Conservation (phyloP, 1,140 invertebrate species). For the Eupristina koningsbergeri region DNA sequence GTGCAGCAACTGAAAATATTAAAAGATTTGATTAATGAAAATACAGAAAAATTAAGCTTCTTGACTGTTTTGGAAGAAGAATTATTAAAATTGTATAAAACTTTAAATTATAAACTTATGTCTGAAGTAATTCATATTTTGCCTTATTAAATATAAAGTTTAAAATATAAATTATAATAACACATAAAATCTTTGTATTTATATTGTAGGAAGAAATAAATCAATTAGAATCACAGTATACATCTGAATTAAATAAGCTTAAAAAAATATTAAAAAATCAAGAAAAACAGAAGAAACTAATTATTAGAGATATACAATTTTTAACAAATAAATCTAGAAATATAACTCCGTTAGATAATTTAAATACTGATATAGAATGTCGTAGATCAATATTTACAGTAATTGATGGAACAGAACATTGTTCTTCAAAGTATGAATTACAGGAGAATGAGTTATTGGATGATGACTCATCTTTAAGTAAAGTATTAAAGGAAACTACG, state of each 20-base stretch:
- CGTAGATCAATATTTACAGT: background rate
- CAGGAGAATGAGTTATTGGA: background rate
- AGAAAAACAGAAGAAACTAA: constrained; percentile 58
- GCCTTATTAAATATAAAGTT: background rate
- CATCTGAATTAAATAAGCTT: constrained; percentile 55
- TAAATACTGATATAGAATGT: background rate
- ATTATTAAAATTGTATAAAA: constrained; percentile 69
- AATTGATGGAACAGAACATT: background rate
- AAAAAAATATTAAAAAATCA: constrained; percentile 60
- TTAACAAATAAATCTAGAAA: constrained; percentile 50
- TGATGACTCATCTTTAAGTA: background rate
- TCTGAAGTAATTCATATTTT: constrained; percentile 56
- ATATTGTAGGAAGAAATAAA: constrained; percentile 57
- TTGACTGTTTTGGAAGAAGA: constrained; percentile 75
- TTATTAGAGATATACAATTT: constrained; percentile 61
- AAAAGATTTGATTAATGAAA: constrained; percentile 71
- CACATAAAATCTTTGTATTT: constrained; percentile 19
- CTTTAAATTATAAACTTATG: constrained; percentile 60
- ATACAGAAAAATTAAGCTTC: constrained; percentile 76
- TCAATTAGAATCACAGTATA: constrained; percentile 55
- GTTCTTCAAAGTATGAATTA: background rate
- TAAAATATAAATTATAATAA: too few species aligned
- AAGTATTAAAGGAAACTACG: background rate
- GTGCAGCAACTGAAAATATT: constrained; percentile 65
- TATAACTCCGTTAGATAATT: constrained; percentile 2